A percentile compares a stretch with the other conserved stretches of the same genome.
phyloP scores from a whole-genome alignment of 2,888 invertebrate genomes.

The Dryococelus australis region DNA sequence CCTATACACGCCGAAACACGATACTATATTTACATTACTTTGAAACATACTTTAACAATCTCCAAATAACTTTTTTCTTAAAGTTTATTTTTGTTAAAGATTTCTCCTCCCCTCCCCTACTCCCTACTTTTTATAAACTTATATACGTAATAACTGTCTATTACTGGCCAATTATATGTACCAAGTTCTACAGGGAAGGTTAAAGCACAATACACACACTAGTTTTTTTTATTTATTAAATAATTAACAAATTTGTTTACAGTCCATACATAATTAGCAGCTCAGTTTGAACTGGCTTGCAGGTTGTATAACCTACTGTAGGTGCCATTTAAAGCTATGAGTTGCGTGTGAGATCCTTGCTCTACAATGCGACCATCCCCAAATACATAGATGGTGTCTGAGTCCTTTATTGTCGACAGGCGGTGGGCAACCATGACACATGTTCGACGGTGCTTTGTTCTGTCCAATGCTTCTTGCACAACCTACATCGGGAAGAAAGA shows the following conservation, averaged over 20 bases:
- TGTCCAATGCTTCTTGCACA: constrained; percentile 86
- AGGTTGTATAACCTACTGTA: constrained; percentile 74
- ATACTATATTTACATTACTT: too few relatives aligned
- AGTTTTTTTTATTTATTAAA: background rate
- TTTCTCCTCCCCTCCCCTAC: too few relatives aligned
- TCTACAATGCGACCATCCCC: constrained; percentile 79
- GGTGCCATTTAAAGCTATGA: constrained; percentile 70
- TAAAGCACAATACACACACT: background rate
- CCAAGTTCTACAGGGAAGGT: too few relatives aligned
- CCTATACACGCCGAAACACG: too few relatives aligned
- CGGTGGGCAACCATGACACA: constrained; percentile 89
- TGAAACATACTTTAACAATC: too few relatives aligned
- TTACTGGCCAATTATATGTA: too few relatives aligned
- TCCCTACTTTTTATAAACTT: too few relatives aligned
- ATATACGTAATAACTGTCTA: too few relatives aligned
- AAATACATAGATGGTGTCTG: constrained; percentile 86
- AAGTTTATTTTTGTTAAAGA: too few relatives aligned
- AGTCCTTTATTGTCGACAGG: constrained; percentile 82
- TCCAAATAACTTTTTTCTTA: too few relatives aligned
- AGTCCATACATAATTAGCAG: background rate
- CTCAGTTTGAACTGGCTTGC: constrained; percentile 56
- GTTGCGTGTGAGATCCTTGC: constrained; percentile 76
- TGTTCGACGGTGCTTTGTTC: constrained; percentile 80
- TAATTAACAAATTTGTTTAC: background rate
- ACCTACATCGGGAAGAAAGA: constrained; percentile 54